A percentile compares a stretch with the other conserved stretches of the same genome.
These are phyloP conservation scores for Xiphophorus birchmanni DNA, from an alignment of 2,797 vertebrate species.

Conservation along the genomic window DNA sequence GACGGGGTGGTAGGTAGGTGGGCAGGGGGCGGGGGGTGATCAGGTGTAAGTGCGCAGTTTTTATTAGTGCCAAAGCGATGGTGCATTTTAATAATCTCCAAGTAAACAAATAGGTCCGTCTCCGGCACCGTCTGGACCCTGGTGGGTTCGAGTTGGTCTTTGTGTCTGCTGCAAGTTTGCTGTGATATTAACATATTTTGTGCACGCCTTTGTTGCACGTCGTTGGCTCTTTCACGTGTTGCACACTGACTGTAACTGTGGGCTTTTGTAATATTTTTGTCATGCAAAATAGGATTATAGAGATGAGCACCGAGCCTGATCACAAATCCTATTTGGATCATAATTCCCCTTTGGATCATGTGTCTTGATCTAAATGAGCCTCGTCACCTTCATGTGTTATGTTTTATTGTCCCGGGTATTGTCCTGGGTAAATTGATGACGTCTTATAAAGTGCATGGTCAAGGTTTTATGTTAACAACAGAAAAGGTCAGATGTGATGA, in stretches of 20 bases:
- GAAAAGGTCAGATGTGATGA: slow-evolving; percentile 58
- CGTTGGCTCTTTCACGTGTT: slow-evolving; percentile 65
- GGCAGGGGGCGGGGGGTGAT: slow-evolving; percentile 17
- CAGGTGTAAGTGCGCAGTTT: slow-evolving; percentile 68
- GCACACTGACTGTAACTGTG: slow-evolving; percentile 26
- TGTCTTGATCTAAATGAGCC: slow-evolving; percentile 11
- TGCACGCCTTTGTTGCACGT: slow-evolving; percentile 30
- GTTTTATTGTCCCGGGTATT: slow-evolving; percentile 4
- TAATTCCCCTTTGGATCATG: slow-evolving; percentile 22
- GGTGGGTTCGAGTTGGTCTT: slow-evolving; percentile 57
- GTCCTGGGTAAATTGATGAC: background rate
- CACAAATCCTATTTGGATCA: slow-evolving; percentile 36
- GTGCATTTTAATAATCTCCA: slow-evolving; percentile 55
- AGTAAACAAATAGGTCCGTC: slow-evolving; percentile 21
- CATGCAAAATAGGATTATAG: slow-evolving; percentile 44
- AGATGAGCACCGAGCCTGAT: slow-evolving; percentile 46
- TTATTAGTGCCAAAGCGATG: slow-evolving; percentile 48
- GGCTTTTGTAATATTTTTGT: background rate
- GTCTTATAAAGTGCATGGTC: slow-evolving; percentile 36
- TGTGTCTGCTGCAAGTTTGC: slow-evolving; percentile 71
- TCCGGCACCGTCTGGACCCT: slow-evolving; percentile 57
- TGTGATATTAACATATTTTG: slow-evolving; percentile 22
- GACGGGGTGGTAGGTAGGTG: background rate
- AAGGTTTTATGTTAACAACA: slow-evolving; percentile 31
- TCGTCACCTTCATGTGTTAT: slow-evolving; percentile 4